Percentiles rank a stretch among this genome's conserved stretches.
These are phyloP conservation scores for Eulithis testata DNA, from an alignment of 2,888 invertebrate genomes.

Conservation along the genomic window DNA sequence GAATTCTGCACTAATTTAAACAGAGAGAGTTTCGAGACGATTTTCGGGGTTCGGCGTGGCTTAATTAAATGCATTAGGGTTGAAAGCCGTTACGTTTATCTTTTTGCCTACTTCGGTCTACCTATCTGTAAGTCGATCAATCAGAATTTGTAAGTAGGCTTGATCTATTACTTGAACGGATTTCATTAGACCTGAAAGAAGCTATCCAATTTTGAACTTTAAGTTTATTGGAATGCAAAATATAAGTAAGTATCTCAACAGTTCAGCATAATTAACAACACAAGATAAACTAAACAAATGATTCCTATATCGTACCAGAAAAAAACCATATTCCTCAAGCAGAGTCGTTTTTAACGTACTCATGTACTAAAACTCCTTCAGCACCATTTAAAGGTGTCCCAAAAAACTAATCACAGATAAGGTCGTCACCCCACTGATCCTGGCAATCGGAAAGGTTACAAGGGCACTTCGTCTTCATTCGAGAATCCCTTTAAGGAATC, in stretches of 20 bases:
- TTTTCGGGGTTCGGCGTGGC: constrained; percentile 72
- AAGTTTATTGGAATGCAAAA: not conserved
- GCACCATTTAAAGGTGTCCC: constrained; percentile 61
- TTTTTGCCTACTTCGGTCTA: constrained; percentile 38
- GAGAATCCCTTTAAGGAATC: constrained; percentile 82
- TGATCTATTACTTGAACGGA: constrained; percentile 23
- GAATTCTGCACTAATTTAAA: constrained; percentile 81
- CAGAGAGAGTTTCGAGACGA: constrained; percentile 73
- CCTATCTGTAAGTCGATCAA: constrained; percentile 38
- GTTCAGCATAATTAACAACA: not conserved
- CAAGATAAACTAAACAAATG: no score
- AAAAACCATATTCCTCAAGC: not conserved
- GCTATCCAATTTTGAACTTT: constrained; percentile 14
- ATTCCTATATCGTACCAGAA: not conserved
- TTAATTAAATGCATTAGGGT: constrained; percentile 78
- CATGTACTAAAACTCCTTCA: constrained; percentile 33
- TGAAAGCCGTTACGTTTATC: constrained; percentile 57
- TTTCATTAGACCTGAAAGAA: constrained; percentile 14
- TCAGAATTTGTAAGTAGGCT: constrained; percentile 38
- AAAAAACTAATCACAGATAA: constrained; percentile 78
- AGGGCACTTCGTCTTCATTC: constrained; percentile 80
- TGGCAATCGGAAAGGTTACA: constrained; percentile 73
- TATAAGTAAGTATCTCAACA: not conserved
- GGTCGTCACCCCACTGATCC: constrained; percentile 69
- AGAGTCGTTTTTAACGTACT: constrained; percentile 11